Percentiles rank a stretch among this genome's conserved stretches.
phyloP scores from a whole-genome alignment of 2,113 vertebrate species.

The Takifugu flavidus region DNA sequence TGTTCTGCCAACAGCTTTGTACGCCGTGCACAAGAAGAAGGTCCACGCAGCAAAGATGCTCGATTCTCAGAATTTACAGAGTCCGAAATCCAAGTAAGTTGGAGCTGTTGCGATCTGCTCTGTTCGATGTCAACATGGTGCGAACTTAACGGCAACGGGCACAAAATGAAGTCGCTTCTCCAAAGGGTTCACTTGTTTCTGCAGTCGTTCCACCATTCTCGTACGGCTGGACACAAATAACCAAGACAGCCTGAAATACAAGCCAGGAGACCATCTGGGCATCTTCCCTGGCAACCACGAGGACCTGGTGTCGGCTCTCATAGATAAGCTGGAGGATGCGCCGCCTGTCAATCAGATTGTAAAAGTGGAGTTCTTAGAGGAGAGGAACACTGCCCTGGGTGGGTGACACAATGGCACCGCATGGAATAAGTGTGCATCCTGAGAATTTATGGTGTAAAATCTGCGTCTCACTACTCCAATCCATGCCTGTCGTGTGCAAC shows the following conservation, averaged over 20 bases:
- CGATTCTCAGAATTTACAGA: conserved; percentile 89
- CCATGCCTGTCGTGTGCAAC: neutral
- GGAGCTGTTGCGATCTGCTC: neutral
- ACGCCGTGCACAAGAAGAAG: conserved; percentile 89
- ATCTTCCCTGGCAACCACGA: conserved; percentile 93
- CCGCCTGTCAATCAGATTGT: conserved; percentile 91
- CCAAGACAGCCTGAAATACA: conserved; percentile 85
- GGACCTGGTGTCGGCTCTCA: conserved; percentile 87
- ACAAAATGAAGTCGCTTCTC: neutral
- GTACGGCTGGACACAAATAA: conserved; percentile 88
- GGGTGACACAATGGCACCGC: conserved; percentile 29
- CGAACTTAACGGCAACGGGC: neutral
- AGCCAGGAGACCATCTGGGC: conserved; percentile 92
- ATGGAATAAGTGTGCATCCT: conserved; percentile 8
- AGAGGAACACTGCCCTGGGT: conserved; percentile 93
- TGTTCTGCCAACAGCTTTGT: conserved; percentile 75
- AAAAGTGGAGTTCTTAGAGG: conserved; percentile 93
- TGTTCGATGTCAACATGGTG: too few species aligned
- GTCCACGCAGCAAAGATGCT: conserved; percentile 88
- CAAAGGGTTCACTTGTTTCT: conserved; percentile 10
- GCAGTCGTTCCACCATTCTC: conserved; percentile 91
- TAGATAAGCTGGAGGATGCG: conserved; percentile 89
- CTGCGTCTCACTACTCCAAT: too few species aligned
- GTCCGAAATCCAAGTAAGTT: conserved; percentile 88
- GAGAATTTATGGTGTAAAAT: neutral